A percentile compares a stretch with the other conserved stretches of the same genome.
These are phyloP conservation scores for Priocnemis perturbator DNA, from an alignment of 2,888 invertebrate species.

Conservation along the genomic window DNA sequence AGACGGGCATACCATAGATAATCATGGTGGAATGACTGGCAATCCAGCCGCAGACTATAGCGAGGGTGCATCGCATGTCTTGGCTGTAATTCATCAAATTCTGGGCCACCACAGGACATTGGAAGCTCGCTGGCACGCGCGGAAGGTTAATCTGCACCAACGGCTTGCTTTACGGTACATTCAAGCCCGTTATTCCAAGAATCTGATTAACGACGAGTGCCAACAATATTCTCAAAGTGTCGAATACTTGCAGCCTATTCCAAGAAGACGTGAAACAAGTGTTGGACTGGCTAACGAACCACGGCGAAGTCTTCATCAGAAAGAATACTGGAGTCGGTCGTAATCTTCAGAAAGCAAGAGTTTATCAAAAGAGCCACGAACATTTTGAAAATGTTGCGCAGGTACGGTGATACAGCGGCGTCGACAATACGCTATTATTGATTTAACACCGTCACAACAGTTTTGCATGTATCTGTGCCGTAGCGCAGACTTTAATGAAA, in stretches of 20 bases:
- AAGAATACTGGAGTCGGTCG: constrained; percentile 98
- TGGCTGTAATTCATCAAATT: constrained; percentile 97
- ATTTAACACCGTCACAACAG: neutral
- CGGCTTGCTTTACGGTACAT: constrained; percentile 85
- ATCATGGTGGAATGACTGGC: constrained; percentile 81
- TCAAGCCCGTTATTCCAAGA: constrained; percentile 1
- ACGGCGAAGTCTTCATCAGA: constrained; percentile 96
- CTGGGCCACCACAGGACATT: constrained; percentile 94
- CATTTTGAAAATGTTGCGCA: constrained; percentile 99
- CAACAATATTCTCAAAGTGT: neutral
- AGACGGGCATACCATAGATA: constrained; percentile 76
- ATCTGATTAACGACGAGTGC: neutral
- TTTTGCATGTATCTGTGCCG: neutral
- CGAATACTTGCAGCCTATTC: constrained; percentile 80
- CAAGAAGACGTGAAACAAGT: constrained; percentile 99
- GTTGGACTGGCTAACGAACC: constrained; percentile 97
- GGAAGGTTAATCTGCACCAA: constrained; percentile 96
- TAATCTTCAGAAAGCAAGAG: constrained; percentile 94
- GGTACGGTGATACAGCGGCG: constrained; percentile 76
- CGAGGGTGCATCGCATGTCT: constrained; percentile 96
- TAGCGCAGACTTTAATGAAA: neutral
- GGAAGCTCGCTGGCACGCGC: constrained; percentile 96
- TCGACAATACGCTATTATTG: neutral
- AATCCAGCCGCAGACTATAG: constrained; percentile 97
- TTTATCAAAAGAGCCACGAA: constrained; percentile 98